Conservation (phyloP, 1,140 invertebrate species). For the Planococcus citri region DNA sequence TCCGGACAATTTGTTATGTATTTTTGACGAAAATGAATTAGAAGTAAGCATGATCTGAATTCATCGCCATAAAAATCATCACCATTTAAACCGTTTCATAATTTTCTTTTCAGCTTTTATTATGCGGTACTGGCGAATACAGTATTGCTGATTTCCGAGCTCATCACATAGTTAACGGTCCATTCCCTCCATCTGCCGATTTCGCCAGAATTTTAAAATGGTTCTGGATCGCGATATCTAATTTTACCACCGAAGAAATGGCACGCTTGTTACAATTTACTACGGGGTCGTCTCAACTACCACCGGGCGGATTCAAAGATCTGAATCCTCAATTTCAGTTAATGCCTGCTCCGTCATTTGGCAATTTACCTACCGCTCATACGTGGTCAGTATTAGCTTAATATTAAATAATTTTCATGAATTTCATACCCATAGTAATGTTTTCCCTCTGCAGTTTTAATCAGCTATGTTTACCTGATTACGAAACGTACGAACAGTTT, state of each 20-base stretch:
- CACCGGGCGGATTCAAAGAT: conserved; percentile 76
- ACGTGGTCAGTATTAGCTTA: conserved; percentile 60
- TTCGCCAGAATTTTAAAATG: conserved; percentile 75
- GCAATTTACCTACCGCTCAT: conserved; percentile 81
- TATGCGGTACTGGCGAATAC: conserved; percentile 88
- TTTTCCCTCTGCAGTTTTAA: conserved; percentile 69
- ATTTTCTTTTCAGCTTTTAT: conserved; percentile 51
- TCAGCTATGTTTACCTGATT: conserved; percentile 88
- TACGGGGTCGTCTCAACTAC: conserved; percentile 83
- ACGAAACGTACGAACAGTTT: conserved; percentile 86
- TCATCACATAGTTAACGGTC: conserved; percentile 74
- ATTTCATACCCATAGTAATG: neutral
- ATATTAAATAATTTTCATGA: too few relatives aligned
- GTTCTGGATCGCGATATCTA: conserved; percentile 88
- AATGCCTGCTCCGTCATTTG: conserved; percentile 74
- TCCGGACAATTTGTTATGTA: conserved; percentile 81
- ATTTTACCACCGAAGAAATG: conserved; percentile 87
- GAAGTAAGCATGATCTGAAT: conserved; percentile 48
- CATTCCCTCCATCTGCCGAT: conserved; percentile 60
- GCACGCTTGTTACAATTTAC: conserved; percentile 85
- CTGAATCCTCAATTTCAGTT: conserved; percentile 84
- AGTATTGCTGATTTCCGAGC: conserved; percentile 77
- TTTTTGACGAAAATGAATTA: conserved; percentile 92
- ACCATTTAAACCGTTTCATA: too few relatives aligned
- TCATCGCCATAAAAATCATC: too few relatives aligned